phyloP scores from a whole-genome alignment of 2,113 vertebrate genomes.

The Calyptommatus sinebrachiatus region DNA sequence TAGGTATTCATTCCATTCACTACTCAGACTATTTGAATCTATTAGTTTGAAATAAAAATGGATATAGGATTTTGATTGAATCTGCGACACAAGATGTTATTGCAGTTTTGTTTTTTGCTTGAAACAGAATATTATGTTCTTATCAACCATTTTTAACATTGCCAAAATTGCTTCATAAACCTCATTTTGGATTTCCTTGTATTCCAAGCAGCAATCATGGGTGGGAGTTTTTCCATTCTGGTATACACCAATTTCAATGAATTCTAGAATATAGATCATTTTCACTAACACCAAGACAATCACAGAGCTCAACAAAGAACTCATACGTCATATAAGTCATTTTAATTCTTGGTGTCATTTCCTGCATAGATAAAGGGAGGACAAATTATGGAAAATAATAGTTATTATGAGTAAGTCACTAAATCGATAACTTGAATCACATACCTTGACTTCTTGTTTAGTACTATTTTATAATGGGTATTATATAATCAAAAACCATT shows the following conservation, averaged over 20 bases:
- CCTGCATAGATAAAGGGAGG: background rate
- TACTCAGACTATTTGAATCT: accelerated
- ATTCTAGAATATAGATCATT: background rate
- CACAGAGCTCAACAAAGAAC: background rate
- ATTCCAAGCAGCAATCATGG: background rate
- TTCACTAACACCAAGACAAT: background rate
- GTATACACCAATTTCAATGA: background rate
- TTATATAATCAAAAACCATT: background rate
- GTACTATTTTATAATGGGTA: background rate
- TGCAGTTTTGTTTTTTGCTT: too few relatives aligned
- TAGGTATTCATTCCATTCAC: background rate
- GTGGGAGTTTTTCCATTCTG: background rate
- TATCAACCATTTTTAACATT: background rate
- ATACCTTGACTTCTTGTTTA: background rate
- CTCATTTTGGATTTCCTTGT: background rate
- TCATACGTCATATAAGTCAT: too few relatives aligned
- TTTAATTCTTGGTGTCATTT: background rate
- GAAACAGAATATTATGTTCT: background rate
- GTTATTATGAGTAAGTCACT: background rate
- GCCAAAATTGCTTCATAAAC: background rate
- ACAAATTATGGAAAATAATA: background rate
- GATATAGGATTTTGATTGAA: slow-evolving; percentile 26
- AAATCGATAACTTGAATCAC: background rate
- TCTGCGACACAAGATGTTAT: background rate
- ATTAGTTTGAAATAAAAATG: background rate